Evolutionary conservation across 1,140 invertebrate genomes (phyloP), one percentile per base, ranked within the genome.

Genomic region (Hestina assimilis): DNA sequence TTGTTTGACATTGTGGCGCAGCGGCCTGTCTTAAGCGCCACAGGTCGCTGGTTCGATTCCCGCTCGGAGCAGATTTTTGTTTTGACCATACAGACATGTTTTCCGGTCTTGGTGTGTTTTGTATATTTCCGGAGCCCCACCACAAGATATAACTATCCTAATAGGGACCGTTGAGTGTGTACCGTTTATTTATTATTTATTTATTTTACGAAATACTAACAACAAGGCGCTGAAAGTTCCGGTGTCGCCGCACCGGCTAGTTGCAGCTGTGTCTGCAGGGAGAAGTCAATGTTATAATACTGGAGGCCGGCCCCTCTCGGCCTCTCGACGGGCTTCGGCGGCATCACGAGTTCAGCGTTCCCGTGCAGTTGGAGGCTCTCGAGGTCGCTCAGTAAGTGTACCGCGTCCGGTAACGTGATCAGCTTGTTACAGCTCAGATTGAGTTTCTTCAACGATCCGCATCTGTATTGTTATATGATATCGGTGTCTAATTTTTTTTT

Each of bases 251-350:
- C 97, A 1, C 98, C 98, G 41, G 98, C 98, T 52, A 99, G 83
- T 55, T 96, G 90, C 17, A 99, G 80, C 76, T 99, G 98, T 77
- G 96, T 96, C 90, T 97, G 96, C 17, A 99, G 90, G 0, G 97
- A 99, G 90, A 99, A 99, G 88, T 99, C 98, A 50, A 99, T 98
- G 70, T 99, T 99, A 84, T 99, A 99, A 90, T 96, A 99, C 79
- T 98, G 94, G 9, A 96, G 90, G 1, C 96, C 96, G n/a, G 93
- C 92, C 2, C 95, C 94, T 66, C 92, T 91, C 63, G 93, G 92
- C n/a, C 92, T 82, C 79, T 95, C 94, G 2, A 91, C 92, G 0
- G 97, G 98, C 89, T 99, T 99, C 8, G 98, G 98, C 0, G 99
- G 98, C 96, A 99, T 98, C 35, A 99, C 93, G 57, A 99, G 90